Conservation (phyloP, 2,113 vertebrate species). For the Ceyx cyanopectus region DNA sequence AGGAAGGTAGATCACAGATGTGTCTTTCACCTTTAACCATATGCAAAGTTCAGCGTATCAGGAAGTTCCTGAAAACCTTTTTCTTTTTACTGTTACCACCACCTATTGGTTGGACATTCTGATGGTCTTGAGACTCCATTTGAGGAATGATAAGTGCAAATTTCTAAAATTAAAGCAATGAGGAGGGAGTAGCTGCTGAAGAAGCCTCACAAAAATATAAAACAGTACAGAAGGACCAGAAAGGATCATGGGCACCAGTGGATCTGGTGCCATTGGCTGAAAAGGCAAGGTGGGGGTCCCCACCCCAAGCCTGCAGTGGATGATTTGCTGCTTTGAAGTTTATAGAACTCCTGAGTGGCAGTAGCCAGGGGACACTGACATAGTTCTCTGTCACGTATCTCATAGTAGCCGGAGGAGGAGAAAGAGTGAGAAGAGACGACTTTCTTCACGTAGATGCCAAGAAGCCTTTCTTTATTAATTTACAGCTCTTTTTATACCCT, state of each 20-base stretch:
- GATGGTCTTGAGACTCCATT: fast-evolving
- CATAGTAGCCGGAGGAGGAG: too few relatives aligned
- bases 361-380: neutral
- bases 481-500: too few relatives aligned
- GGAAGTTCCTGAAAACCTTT: neutral
- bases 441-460: too few relatives aligned
- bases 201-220: neutral
- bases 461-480: too few relatives aligned
- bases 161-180: neutral
- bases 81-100: neutral
- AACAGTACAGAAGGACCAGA: neutral
- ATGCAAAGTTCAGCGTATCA: neutral
- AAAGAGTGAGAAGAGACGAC: too few relatives aligned
- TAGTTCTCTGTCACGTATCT: too few relatives aligned
- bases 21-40: neutral
- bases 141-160: neutral
- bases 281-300: neutral
- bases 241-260: neutral
- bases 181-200: neutral
- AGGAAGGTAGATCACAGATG: neutral
- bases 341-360: neutral
- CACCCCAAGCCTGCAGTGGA: neutral
- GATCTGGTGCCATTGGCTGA: neutral
- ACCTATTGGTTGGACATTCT: neutral
- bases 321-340: neutral